Evolutionary conservation across 2,113 vertebrate genomes (phyloP).

Genomic region (Erythrocercus mccallii): DNA sequence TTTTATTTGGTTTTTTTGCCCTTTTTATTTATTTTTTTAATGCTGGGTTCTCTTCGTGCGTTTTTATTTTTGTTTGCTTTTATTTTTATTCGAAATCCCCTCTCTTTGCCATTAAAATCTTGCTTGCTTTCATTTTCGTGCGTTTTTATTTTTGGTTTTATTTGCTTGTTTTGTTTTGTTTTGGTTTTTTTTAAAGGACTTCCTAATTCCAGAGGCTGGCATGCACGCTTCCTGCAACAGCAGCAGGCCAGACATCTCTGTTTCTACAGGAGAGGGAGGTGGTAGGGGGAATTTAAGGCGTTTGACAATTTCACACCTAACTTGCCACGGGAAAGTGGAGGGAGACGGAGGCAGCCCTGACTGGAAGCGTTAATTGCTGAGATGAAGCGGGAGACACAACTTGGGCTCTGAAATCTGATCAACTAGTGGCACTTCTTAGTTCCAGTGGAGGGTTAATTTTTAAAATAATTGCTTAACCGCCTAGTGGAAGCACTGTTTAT

Average conservation of each 20-base stretch:
- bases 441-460: neutral
- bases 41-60: neutral
- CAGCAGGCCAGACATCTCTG: slow-evolving; percentile 46
- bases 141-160: too few species aligned
- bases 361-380: neutral
- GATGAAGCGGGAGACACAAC: neutral
- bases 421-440: slow-evolving; percentile 7
- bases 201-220: slow-evolving; percentile 52
- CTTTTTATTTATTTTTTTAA: neutral
- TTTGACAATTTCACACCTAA: neutral
- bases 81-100: too few species aligned
- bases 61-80: too few species aligned
- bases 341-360: neutral
- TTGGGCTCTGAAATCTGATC: neutral
- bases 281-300: neutral
- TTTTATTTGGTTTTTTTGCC: neutral
- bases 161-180: too few species aligned
- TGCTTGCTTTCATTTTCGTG: too few species aligned
- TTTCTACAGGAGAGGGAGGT: neutral
- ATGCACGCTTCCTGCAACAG: slow-evolving; percentile 9
- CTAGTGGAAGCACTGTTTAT: neutral
- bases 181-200: neutral
- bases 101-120: too few species aligned
- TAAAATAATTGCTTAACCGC: neutral
- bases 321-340: neutral